Percentiles rank a stretch among this genome's conserved stretches.
Conservation (phyloP, 2,888 invertebrate genomes). For the Hoplodrina blanda region DNA sequence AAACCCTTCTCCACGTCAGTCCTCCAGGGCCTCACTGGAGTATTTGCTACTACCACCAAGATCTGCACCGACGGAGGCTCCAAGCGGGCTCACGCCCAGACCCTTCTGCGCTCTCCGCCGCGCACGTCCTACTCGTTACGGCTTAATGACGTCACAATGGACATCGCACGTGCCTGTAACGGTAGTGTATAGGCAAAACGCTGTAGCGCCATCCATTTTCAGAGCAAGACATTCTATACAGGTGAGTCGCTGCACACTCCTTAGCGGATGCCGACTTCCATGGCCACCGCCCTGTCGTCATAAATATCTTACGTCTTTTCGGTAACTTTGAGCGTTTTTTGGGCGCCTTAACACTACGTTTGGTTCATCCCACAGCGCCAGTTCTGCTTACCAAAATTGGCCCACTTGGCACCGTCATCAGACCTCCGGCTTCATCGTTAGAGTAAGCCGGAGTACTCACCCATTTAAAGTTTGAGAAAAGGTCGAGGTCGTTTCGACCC, state of each 20-base stretch:
- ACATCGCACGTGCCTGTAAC: constrained; percentile 75
- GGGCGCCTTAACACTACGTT: constrained; percentile 93
- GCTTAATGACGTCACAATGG: constrained; percentile 77
- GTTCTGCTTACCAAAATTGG: constrained; percentile 95
- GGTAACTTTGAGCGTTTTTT: constrained; percentile 87
- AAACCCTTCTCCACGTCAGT: constrained; percentile 91
- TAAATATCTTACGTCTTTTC: constrained; percentile 83
- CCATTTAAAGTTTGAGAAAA: constrained; percentile 95
- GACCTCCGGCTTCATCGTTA: constrained; percentile 88
- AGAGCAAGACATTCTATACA: constrained; percentile 83
- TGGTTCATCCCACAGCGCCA: constrained; percentile 95
- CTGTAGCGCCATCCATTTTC: constrained; percentile 92
- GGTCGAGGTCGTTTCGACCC: constrained; percentile 93
- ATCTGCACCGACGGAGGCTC: constrained; percentile 90
- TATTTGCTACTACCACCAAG: constrained; percentile 94
- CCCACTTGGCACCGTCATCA: constrained; percentile 92
- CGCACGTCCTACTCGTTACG: constrained; percentile 91
- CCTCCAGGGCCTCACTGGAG: constrained; percentile 91
- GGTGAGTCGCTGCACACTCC: constrained; percentile 90
- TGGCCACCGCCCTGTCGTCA: constrained; percentile 46
- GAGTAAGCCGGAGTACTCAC: constrained; percentile 92
- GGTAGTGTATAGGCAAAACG: constrained; percentile 83
- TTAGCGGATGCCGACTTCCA: constrained; percentile 55
- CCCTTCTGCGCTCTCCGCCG: constrained; percentile 90
- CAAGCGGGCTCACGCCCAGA: constrained; percentile 87